phyloP scores from a whole-genome alignment of 2,113 vertebrate genomes.

The Cavia aperea region DNA sequence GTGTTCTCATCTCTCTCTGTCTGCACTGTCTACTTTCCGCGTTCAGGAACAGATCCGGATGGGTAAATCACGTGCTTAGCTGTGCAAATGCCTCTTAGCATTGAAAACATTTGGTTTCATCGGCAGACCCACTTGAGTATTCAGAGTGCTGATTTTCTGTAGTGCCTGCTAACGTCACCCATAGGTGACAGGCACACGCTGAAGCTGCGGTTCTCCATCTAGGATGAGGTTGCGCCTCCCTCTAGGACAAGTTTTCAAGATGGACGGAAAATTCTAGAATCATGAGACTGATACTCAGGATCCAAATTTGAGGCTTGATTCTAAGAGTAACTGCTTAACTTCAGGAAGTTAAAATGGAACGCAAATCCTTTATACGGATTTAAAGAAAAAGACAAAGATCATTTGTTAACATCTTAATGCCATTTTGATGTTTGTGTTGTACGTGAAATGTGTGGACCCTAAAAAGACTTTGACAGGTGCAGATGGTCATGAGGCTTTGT shows the following conservation, averaged over 20 bases:
- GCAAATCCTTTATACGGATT: background rate
- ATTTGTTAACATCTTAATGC: background rate
- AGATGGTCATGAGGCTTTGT: background rate
- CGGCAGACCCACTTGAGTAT: background rate
- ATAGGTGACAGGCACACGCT: background rate
- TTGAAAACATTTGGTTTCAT: background rate
- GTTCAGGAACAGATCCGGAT: fast-evolving
- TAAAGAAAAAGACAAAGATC: background rate
- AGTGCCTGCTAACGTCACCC: background rate
- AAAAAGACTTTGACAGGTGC: background rate
- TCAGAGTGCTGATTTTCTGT: background rate
- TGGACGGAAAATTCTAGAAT: background rate
- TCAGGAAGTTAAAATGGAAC: background rate
- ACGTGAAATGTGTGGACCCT: background rate
- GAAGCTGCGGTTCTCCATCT: background rate
- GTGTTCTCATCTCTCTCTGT: background rate
- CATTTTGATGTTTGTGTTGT: background rate
- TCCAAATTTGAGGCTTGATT: background rate
- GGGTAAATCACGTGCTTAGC: background rate
- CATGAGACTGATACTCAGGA: background rate
- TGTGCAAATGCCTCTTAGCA: background rate
- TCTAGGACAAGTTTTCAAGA: background rate
- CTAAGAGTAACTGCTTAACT: background rate
- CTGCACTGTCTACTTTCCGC: background rate
- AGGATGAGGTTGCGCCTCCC: background rate